Conservation (phyloP, 2,797 vertebrate genomes). For the Myotis vivesi region DNA sequence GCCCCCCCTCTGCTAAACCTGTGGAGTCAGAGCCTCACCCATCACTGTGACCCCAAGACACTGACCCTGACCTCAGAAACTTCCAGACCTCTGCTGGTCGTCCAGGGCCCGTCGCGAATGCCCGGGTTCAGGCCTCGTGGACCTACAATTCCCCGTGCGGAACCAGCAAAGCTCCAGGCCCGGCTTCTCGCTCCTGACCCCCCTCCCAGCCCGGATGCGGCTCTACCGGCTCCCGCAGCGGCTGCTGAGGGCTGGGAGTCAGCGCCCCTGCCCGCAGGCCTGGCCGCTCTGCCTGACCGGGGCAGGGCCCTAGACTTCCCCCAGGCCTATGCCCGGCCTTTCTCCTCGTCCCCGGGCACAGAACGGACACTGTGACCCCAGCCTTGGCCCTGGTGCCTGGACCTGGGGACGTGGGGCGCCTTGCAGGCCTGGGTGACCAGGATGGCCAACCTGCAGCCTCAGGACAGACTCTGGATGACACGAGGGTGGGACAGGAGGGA, state of each 20-base stretch:
- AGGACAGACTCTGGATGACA: neutral
- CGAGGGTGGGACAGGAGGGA: neutral
- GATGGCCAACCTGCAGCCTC: neutral
- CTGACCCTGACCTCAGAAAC: neutral
- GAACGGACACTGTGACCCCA: neutral
- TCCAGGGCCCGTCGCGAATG: accelerated
- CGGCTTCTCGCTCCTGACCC: neutral
- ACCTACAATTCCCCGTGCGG: neutral
- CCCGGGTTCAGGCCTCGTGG: neutral
- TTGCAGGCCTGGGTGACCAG: neutral
- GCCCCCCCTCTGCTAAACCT: neutral
- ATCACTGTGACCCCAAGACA: neutral
- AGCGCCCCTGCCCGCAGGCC: neutral
- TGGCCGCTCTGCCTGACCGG: neutral
- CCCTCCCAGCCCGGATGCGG: too few species aligned
- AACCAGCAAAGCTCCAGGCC: neutral
- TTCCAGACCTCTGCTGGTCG: neutral
- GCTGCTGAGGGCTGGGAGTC: neutral
- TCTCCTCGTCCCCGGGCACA: neutral
- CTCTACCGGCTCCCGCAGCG: too few species aligned
- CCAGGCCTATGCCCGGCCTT: neutral
- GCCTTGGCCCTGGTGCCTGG: neutral
- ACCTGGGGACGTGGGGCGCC: neutral
- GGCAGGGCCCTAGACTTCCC: neutral
- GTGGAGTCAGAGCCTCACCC: neutral